Base-by-base conservation (phyloP, 2,113 vertebrate species). In the Canis aureus region DNA sequence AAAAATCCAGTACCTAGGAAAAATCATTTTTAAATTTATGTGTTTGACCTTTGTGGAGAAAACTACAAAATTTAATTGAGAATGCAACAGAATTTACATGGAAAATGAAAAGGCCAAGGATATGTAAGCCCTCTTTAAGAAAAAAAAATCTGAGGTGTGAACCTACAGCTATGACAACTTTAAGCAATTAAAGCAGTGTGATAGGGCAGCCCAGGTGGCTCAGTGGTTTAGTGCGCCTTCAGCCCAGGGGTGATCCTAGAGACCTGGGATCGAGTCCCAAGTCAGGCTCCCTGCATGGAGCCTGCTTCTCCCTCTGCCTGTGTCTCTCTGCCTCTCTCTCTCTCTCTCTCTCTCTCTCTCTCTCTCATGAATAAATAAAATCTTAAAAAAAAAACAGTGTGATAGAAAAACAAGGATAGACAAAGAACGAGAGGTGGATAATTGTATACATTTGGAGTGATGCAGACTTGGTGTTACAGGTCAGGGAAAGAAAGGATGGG, bases 21-120 rank as follows among this genome's bases (percentile, higher is more conserved):
- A 51, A 69, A 62, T 27, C 29, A n/a, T 51, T 38, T 92, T 60
- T 69, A 12, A 35, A 82, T 53, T 51, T 4, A 57, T 29, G 2
- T 27, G 20, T 53, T 79, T 85, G 71, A 35, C 20, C 22, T 85
- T 35, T 49, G 27, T 67, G 22, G 71, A 67, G 35, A 78, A 78
- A 78, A 69, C 10, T 53, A 73, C 27, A 78, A 85, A 95, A 91
- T 55, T 32, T 94, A 73, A 29, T 57, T 95, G 15, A 88, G 43
- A 85, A 67, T 12, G 8, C 23, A 67, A 19, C 49, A 67, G 0
- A 78, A 64, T 91, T 19, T 57, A 59, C 59, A n/a, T 57, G 66
- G 88, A 67, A 84, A 84, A 91, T 35, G 23, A 64, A 73, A 73
- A 4, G 51, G 10, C 51, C 83, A n/a, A 27, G 15, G 78, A 49